A percentile compares a stretch with the other conserved stretches of the same genome.
These are phyloP conservation scores for Paracentrotus lividus DNA, from an alignment of 53 echinoderm and acorn worm genomes.

Conservation along the genomic window DNA sequence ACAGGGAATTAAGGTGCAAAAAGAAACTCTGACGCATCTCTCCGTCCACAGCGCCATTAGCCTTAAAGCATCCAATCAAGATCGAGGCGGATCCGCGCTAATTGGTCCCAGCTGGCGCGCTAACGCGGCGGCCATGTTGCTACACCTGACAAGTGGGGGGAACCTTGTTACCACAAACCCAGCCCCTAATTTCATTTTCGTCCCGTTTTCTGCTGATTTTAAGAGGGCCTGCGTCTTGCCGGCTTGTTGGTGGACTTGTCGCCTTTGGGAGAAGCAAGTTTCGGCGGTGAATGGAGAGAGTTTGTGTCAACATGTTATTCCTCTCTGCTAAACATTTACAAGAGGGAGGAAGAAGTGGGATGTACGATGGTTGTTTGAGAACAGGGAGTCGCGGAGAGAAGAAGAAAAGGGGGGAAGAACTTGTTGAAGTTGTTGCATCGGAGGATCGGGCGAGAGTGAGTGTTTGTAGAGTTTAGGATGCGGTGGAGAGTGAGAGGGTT, in stretches of 20 bases:
- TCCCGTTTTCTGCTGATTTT: constrained; percentile 69
- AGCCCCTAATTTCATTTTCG: constrained; percentile 69
- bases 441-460: constrained; percentile 53
- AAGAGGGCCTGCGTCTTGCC: constrained; percentile 26
- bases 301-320: constrained; percentile 71
- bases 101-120: constrained; percentile 70
- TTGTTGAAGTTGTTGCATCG: constrained; percentile 3
- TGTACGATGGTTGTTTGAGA: constrained; percentile 40
- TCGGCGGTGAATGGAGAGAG: constrained; percentile 46
- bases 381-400: constrained; percentile 19
- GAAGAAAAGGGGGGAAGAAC: constrained; percentile 27
- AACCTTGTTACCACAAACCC: constrained; percentile 44
- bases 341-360: constrained; percentile 41
- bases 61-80: constrained; percentile 67
- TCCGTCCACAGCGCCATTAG: constrained; percentile 51
- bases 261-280: constrained; percentile 55
- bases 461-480: constrained; percentile 62
- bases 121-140: constrained; percentile 70
- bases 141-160: constrained; percentile 69
- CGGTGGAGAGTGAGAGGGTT: constrained; percentile 41
- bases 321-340: constrained; percentile 54
- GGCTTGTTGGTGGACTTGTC: constrained; percentile 56
- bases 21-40: constrained; percentile 49
- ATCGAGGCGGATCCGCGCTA: constrained; percentile 51
- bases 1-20: constrained; percentile 49